These are phyloP conservation scores for Poecilia velifera DNA, from an alignment of 2,797 vertebrate species.

Conservation along the genomic window DNA sequence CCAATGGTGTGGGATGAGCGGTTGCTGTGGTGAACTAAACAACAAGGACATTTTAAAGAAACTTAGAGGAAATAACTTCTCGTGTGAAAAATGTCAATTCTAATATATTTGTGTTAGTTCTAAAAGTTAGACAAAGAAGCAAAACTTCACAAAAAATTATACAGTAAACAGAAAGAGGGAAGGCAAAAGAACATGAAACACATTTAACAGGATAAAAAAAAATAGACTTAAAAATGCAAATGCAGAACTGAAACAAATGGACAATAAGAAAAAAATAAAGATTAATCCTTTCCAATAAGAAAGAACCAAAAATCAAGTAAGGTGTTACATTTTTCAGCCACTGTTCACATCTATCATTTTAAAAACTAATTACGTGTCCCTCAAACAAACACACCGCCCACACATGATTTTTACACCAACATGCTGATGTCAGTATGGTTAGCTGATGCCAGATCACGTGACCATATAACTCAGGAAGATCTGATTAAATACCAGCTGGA, in stretches of 20 bases:
- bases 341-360: not conserved
- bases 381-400: slow-evolving; percentile 6
- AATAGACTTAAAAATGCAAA: not conserved
- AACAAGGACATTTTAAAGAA: not conserved
- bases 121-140: not conserved
- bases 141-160: not conserved
- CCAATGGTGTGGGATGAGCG: not conserved
- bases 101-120: not conserved
- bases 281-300: not conserved
- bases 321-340: not conserved
- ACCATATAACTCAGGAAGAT: slow-evolving; percentile 28
- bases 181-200: not conserved
- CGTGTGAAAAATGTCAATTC: not conserved
- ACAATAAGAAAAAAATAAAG: not conserved
- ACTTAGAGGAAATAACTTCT: not conserved
- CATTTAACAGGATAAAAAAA: not conserved
- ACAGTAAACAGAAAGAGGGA: not conserved
- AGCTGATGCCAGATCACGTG: not conserved
- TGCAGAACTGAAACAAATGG: not conserved
- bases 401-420: slow-evolving; percentile 8
- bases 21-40: not conserved
- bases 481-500: slow-evolving; percentile 29
- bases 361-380: not conserved
- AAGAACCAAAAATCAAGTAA: not conserved
- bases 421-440: not conserved